A percentile compares a stretch with the other conserved stretches of the same genome.
Evolutionary conservation across 1,140 invertebrate genomes (phyloP).

Genomic region (Pollicipes pollicipes): DNA sequence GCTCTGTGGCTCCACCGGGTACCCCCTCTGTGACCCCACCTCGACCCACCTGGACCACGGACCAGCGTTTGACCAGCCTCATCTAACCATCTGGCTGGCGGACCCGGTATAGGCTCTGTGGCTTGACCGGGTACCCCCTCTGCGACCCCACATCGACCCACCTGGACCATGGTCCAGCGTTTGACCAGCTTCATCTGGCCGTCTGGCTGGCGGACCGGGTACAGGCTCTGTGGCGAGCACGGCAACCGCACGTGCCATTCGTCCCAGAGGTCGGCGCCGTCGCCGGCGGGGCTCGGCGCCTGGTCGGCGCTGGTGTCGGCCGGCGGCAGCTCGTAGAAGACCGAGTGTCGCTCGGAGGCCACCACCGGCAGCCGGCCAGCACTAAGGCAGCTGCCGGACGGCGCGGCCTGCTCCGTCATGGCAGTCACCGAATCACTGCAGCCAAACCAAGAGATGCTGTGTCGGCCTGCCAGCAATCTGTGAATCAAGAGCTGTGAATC

Average conservation of each 20-base stretch:
- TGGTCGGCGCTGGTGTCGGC: neutral
- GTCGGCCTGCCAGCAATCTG: too few relatives aligned
- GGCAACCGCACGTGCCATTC: slow-evolving; percentile 64
- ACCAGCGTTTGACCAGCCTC: too few relatives aligned
- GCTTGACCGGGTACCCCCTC: neutral
- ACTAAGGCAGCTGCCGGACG: too few relatives aligned
- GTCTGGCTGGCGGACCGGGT: slow-evolving; percentile 29
- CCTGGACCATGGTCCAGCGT: neutral
- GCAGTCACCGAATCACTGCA: too few relatives aligned
- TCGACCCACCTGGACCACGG: too few relatives aligned
- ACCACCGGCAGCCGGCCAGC: neutral
- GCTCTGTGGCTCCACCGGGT: too few relatives aligned
- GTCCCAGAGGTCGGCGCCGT: slow-evolving; percentile 39
- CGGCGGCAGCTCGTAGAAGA: neutral
- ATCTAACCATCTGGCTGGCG: too few relatives aligned
- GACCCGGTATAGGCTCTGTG: too few relatives aligned
- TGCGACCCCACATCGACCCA: neutral
- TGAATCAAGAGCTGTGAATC: too few relatives aligned
- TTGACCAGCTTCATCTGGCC: neutral
- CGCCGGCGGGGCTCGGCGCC: neutral
- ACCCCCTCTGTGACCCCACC: too few relatives aligned
- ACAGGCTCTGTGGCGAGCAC: slow-evolving; percentile 53
- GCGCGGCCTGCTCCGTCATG: too few relatives aligned
- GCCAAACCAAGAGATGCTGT: too few relatives aligned
- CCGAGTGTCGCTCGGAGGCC: neutral